Conservation (phyloP, 2,888 invertebrate species). For the Xanthorhoe designata region DNA sequence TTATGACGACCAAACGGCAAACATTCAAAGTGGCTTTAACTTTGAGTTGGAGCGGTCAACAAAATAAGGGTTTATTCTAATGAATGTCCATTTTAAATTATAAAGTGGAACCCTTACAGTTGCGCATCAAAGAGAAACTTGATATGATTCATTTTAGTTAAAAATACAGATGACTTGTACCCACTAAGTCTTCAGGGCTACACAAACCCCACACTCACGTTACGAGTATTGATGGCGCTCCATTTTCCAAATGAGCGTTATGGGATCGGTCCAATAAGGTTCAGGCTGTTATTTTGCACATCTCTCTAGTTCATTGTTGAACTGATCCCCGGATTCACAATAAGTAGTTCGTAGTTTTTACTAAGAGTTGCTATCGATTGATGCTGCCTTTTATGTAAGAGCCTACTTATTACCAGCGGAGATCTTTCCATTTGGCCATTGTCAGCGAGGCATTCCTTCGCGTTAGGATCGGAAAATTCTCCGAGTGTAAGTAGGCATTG, state of each 20-base stretch:
- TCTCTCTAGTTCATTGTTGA: constrained; percentile 23
- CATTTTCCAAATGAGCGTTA: constrained; percentile 37
- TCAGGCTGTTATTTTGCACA: constrained; percentile 17
- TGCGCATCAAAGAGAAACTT: neutral
- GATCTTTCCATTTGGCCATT: constrained; percentile 20
- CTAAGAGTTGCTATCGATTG: constrained; percentile 12
- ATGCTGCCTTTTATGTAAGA: neutral
- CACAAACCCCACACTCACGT: constrained; percentile 27
- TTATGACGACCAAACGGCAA: constrained; percentile 29
- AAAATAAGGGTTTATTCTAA: constrained; percentile 28
- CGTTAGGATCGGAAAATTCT: constrained; percentile 10
- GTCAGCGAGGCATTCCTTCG: constrained; percentile 24
- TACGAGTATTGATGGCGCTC: constrained; percentile 40
- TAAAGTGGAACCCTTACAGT: neutral
- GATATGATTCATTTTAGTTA: neutral
- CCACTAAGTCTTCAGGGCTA: constrained; percentile 9
- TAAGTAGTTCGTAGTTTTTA: constrained; percentile 22
- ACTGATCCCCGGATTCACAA: constrained; percentile 21
- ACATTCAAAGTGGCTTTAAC: constrained; percentile 38
- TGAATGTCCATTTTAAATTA: neutral
- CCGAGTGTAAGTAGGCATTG: constrained; percentile 15
- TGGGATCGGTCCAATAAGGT: constrained; percentile 36
- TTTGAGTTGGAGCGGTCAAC: constrained; percentile 31
- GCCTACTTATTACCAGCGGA: constrained; percentile 9
- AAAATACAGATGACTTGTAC: neutral